Evolutionary conservation across 2,888 invertebrate species (phyloP).

Genomic region (Amaurobius ferox): DNA sequence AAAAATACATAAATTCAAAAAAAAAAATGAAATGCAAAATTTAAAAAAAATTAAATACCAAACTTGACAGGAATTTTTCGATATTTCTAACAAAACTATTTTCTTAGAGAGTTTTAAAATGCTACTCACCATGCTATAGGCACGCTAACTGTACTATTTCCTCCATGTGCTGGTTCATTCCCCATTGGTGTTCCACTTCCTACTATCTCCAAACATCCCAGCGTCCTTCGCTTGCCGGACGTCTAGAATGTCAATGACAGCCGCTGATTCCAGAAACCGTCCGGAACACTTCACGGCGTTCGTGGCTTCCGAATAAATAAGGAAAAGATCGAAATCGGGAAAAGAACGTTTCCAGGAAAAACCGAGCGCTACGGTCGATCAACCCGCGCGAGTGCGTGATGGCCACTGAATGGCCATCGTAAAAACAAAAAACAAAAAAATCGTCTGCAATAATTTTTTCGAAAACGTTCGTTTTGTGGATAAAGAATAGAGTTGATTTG

Average conservation of each 20-base stretch:
- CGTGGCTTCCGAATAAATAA: constrained; percentile 25
- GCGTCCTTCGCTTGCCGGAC: background rate
- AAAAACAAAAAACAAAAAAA: no score
- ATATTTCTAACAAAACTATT: no score
- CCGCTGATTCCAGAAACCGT: constrained; percentile 13
- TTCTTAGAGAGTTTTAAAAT: no score
- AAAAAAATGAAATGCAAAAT: no score
- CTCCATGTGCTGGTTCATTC: constrained; percentile 23
- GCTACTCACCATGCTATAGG: constrained; percentile 53
- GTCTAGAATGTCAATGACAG: background rate
- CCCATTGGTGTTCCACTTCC: constrained; percentile 33
- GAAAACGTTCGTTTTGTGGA: no score
- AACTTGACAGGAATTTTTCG: no score
- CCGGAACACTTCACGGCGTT: background rate
- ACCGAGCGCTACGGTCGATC: constrained; percentile 36
- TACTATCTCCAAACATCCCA: background rate
- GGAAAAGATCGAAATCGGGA: constrained; percentile 23
- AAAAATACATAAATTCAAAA: no score
- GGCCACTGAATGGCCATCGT: background rate
- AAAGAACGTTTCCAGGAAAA: background rate
- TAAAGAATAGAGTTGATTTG: no score
- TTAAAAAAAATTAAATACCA: no score
- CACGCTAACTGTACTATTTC: constrained; percentile 40
- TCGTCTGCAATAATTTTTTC: no score
- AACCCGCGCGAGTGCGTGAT: constrained; percentile 38